phyloP scores from a whole-genome alignment of 2,113 vertebrate species.

The Grallaria varia region DNA sequence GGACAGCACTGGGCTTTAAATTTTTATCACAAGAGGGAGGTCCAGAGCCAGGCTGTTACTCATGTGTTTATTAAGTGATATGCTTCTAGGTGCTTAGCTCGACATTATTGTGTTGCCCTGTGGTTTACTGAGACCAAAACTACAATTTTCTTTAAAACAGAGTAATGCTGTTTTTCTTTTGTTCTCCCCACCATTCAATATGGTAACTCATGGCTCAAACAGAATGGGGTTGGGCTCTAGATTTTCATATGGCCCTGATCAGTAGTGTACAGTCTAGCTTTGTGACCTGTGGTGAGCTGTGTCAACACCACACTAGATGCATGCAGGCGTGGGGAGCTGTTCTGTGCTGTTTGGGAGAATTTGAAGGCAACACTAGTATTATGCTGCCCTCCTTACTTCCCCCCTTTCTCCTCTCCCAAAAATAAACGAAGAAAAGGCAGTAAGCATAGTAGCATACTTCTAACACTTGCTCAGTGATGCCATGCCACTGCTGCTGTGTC shows the following conservation, averaged over 20 bases:
- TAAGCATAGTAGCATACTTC: not conserved
- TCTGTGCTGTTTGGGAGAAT: not conserved
- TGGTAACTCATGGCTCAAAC: not conserved
- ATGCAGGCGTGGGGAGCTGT: not conserved
- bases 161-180: not conserved
- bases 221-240: not conserved
- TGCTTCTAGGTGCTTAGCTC: not conserved
- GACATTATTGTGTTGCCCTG: not conserved
- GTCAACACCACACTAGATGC: not conserved
- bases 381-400: not conserved
- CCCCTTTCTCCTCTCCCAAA: fast-evolving
- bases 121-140: not conserved
- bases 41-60: not conserved
- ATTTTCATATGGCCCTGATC: not conserved
- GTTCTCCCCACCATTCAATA: not conserved
- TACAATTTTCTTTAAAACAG: not conserved
- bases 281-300: not conserved
- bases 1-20: not conserved
- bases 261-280: not conserved
- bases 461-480: not conserved
- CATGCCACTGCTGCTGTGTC: not conserved
- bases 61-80: not conserved
- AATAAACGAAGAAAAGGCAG: not conserved
- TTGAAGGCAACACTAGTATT: not conserved
- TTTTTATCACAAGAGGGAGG: not conserved